Percentiles rank a stretch among this genome's conserved stretches.
Evolutionary conservation across 2,797 vertebrate genomes (phyloP).

Genomic region (Acestrorhynchus altus): DNA sequence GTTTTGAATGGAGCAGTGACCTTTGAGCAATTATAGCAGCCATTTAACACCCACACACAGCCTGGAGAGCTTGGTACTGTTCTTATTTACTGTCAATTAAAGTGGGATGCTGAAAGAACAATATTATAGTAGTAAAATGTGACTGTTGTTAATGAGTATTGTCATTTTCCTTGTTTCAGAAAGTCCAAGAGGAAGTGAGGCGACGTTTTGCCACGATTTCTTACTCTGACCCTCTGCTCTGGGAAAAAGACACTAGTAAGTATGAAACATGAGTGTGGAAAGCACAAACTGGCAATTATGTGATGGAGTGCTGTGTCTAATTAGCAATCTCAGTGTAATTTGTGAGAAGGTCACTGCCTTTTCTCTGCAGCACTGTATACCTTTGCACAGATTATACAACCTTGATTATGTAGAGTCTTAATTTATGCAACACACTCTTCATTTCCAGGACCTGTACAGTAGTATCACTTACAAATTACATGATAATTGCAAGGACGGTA

Average conservation of each 20-base stretch:
- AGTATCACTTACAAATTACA: too few species aligned
- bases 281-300: not conserved
- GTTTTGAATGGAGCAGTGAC: not conserved
- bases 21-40: not conserved
- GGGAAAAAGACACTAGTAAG: slow-evolving; percentile 72
- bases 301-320: not conserved
- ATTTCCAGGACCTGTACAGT: too few species aligned
- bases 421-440: too few species aligned
- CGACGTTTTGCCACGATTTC: slow-evolving; percentile 83
- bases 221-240: slow-evolving; percentile 82
- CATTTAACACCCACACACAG: not conserved
- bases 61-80: not conserved
- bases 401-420: not conserved
- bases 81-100: not conserved
- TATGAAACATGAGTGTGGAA: not conserved
- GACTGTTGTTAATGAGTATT: not conserved
- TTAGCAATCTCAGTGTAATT: not conserved
- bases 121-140: not conserved
- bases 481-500: too few species aligned
- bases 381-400: not conserved
- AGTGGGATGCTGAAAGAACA: not conserved
- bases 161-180: slow-evolving; percentile 70
- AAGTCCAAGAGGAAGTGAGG: slow-evolving; percentile 86
- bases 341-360: not conserved
- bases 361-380: not conserved